Base-by-base conservation (phyloP, 2,113 vertebrate species). In the Leptobrachium leishanense region DNA sequence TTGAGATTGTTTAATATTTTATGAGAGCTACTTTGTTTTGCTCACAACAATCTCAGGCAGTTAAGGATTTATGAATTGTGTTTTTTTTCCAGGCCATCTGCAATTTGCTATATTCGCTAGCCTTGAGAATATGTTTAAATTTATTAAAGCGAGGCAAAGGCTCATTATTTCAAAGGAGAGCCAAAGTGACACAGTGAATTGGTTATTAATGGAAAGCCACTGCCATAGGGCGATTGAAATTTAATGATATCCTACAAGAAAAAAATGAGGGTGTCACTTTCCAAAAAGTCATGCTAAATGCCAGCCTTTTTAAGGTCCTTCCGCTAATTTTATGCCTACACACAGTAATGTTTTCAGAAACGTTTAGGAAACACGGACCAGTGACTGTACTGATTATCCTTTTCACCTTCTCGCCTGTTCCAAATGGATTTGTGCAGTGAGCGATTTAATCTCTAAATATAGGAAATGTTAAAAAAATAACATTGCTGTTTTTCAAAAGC, bases 281-380 rank as follows among this genome's bases (percentile, higher is more conserved):
- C 96, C 95, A 95, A 98, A 99, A 99, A 99, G 98, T 99, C 98
- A 99, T 95, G 97, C 95, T 98, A 99, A 99, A 99, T 99, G 98
- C 98, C 98, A 98, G 95, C 96, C 94, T 98, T 95, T 99, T 97
- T 98, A 98, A 96, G 96, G 96, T 95, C 93, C 93, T 90, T 92
- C 89, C 89, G 96, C 97, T 98, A 98, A 99, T 98, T 98, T 98
- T 98, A 97, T 98, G 97, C 96, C 96, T 94, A 93, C 96, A 92
- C 96, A 97, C 96, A 95, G 96, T 98, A 98, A 98, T 98, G 98
- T 98, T 98, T 98, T 95, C 94, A 94, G 95, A 97, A 96, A 95
- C 96, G 92, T 99, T 98, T 97, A 96, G 96, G 97, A 98, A 98
- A 97, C 97, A 98, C 95, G 96, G 97, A 95, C 96, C 95, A 97